Percentiles rank a stretch among this genome's conserved stretches.
phyloP scores from a whole-genome alignment of 1,140 invertebrate species.

The Parapsyche elsis region DNA sequence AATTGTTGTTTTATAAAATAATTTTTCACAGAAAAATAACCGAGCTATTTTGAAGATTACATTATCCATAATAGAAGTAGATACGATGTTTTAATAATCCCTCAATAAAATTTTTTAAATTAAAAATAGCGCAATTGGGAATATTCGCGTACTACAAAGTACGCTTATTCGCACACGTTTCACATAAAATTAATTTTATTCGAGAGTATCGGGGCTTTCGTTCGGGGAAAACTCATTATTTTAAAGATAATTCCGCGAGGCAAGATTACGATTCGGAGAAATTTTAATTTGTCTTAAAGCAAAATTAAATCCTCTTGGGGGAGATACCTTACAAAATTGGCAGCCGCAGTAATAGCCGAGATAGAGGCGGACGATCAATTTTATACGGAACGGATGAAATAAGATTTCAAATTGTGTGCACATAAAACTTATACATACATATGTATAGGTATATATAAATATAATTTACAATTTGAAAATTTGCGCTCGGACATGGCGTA shows the following conservation, averaged over 20 bases:
- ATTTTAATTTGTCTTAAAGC: constrained; percentile 32
- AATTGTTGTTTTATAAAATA: too few species aligned
- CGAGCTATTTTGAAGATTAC: too few species aligned
- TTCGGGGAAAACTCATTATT: constrained; percentile 7
- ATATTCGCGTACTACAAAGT: constrained; percentile 28
- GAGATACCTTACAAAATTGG: constrained; percentile 29
- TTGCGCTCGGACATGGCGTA: too few species aligned
- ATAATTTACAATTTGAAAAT: too few species aligned
- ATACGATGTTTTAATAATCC: too few species aligned
- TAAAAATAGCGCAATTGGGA: too few species aligned
- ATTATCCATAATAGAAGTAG: too few species aligned
- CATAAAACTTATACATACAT: not conserved
- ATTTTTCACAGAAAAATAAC: too few species aligned
- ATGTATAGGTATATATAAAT: not conserved
- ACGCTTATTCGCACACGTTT: not conserved
- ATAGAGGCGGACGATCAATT: constrained; percentile 14
- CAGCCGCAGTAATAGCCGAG: not conserved
- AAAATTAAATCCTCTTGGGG: constrained; percentile 30
- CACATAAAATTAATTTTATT: constrained; percentile 1
- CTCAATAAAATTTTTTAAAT: too few species aligned
- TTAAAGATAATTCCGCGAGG: constrained; percentile 19
- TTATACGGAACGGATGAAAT: not conserved
- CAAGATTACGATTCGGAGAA: constrained; percentile 28
- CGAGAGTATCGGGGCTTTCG: not conserved
- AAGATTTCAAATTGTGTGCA: not conserved